Percentiles rank a stretch among this genome's conserved stretches.
Conservation (phyloP, 2,113 vertebrate species). For the Apodemus sylvaticus region DNA sequence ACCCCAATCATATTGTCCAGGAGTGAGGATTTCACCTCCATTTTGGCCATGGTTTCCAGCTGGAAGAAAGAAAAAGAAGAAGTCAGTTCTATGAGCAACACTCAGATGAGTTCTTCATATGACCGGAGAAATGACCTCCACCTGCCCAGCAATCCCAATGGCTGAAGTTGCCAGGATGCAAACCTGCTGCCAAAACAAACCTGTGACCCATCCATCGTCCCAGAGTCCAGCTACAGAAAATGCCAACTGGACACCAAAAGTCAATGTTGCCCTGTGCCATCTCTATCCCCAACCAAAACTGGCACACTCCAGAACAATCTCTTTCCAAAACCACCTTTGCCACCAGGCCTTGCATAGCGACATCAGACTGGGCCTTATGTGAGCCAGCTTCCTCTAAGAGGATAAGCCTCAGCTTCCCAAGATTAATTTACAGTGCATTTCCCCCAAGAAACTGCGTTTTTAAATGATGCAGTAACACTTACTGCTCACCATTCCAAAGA, state of each 20-base stretch:
- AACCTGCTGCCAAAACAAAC: neutral
- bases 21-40: constrained; percentile 98
- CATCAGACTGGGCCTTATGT: neutral
- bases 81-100: neutral
- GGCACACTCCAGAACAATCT: neutral
- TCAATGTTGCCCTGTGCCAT: neutral
- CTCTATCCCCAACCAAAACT: neutral
- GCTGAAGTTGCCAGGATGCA: neutral
- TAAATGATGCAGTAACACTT: neutral
- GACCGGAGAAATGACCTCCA: neutral
- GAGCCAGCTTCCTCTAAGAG: neutral
- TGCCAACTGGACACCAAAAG: neutral
- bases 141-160: accelerated
- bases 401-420: neutral
- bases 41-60: constrained; percentile 91
- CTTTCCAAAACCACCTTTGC: neutral
- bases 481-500: neutral
- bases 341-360: neutral
- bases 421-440: neutral
- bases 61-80: constrained; percentile 72
- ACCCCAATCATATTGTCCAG: constrained; percentile 98
- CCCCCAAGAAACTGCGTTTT: neutral
- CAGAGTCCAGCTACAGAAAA: neutral
- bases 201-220: neutral
- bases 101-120: neutral